Evolutionary conservation across 2,113 vertebrate species (phyloP).

Genomic region (Todiramphus chloris): DNA sequence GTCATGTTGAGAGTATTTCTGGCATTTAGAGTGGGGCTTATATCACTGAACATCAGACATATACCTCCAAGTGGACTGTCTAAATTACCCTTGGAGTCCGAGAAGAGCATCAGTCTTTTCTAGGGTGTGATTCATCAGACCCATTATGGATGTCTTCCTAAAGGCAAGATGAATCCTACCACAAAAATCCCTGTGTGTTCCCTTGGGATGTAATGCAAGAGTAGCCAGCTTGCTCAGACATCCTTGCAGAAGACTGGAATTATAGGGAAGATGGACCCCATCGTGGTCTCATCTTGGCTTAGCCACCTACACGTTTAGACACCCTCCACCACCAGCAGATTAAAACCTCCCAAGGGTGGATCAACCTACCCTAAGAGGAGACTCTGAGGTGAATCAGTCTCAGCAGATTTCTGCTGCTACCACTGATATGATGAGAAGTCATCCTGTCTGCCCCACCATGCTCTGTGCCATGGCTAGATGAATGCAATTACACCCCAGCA

Average conservation of each 20-base stretch:
- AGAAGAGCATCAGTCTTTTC: background rate
- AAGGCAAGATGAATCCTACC: background rate
- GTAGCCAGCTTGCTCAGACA: background rate
- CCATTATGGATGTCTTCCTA: background rate
- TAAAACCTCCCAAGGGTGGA: background rate
- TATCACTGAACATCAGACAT: background rate
- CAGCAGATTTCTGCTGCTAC: background rate
- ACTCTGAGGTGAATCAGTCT: background rate
- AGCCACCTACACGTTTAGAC: background rate
- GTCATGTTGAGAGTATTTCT: background rate
- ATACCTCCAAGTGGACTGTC: background rate
- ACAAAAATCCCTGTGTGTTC: background rate
- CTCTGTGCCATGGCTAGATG: background rate
- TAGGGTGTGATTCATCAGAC: background rate
- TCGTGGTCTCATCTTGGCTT: background rate
- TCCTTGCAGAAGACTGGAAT: background rate
- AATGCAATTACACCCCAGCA: background rate
- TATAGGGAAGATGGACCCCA: fast-evolving
- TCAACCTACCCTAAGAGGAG: background rate
- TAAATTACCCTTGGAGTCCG: background rate
- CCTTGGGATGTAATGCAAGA: background rate
- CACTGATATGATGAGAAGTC: background rate
- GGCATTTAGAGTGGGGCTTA: background rate
- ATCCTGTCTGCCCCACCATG: background rate
- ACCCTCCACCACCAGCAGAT: background rate